Evolutionary conservation across 1,140 invertebrate genomes (phyloP).

Genomic region (Cyclina sinensis): DNA sequence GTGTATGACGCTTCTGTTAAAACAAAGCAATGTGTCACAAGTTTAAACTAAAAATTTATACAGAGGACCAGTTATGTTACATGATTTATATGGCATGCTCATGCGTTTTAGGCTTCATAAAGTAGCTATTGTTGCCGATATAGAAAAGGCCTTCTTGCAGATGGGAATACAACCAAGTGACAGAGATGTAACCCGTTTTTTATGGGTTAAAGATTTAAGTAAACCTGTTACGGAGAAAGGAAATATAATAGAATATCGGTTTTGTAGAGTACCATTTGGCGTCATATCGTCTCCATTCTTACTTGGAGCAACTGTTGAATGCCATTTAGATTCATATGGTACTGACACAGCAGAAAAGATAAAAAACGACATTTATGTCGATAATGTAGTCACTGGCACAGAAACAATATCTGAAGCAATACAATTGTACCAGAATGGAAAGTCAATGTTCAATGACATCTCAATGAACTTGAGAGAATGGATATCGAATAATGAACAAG

Average conservation of each 20-base stretch:
- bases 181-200: too few species aligned
- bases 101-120: too few species aligned
- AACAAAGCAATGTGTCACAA: neutral
- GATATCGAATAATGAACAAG: neutral
- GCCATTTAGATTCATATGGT: constrained; percentile 17
- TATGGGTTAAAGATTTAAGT: too few species aligned
- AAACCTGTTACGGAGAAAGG: neutral
- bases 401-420: neutral
- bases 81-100: too few species aligned
- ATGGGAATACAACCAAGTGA: too few species aligned
- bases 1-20: constrained; percentile 20
- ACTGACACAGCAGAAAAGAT: constrained; percentile 1
- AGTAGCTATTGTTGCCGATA: too few species aligned
- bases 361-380: neutral
- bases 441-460: too few species aligned
- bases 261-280: constrained; percentile 42
- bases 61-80: neutral
- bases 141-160: too few species aligned
- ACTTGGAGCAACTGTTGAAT: constrained; percentile 41
- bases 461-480: too few species aligned
- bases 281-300: constrained; percentile 27
- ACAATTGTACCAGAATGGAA: neutral
- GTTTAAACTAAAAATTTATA: constrained; percentile 9
- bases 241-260: constrained; percentile 23
- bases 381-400: constrained; percentile 14